phyloP scores from a whole-genome alignment of 2,888 invertebrate genomes.

The Leucophenga maculata region DNA sequence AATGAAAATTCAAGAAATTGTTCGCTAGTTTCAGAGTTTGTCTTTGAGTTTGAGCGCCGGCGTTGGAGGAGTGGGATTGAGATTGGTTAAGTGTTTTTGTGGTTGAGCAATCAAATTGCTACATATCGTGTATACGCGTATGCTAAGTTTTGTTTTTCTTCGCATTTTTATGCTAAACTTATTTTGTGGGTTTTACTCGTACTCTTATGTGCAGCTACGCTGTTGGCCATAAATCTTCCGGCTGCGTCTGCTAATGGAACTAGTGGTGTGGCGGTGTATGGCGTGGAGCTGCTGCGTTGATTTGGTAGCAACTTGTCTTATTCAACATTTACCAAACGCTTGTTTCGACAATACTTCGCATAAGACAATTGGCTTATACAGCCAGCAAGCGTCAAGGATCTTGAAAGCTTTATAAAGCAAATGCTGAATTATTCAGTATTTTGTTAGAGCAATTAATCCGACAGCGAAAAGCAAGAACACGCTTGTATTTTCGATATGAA shows the following conservation, averaged over 20 bases:
- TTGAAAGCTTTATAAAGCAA: conserved; percentile 41
- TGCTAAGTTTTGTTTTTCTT: conserved; percentile 40
- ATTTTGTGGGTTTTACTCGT: conserved; percentile 51
- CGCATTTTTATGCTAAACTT: conserved; percentile 64
- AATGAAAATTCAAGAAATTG: conserved; percentile 64
- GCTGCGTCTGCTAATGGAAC: not conserved
- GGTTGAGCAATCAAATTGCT: conserved; percentile 17
- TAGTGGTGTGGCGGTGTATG: too few species aligned
- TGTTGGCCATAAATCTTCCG: conserved; percentile 55
- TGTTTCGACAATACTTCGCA: conserved; percentile 29
- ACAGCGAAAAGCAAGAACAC: conserved; percentile 43
- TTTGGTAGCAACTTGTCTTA: conserved; percentile 5
- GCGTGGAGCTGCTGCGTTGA: not conserved
- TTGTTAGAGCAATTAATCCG: conserved; percentile 56
- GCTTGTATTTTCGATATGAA: conserved; percentile 24
- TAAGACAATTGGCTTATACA: conserved; percentile 48
- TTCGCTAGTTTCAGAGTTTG: conserved; percentile 44
- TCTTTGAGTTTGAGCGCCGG: conserved; percentile 1
- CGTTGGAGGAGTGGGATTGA: too few species aligned
- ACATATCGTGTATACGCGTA: not conserved
- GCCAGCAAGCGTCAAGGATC: conserved; percentile 27
- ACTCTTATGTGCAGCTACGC: conserved; percentile 29
- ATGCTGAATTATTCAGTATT: conserved; percentile 43
- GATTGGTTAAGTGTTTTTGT: not conserved
- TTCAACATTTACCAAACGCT: not conserved